A percentile compares a stretch with the other conserved stretches of the same genome.
These are phyloP conservation scores for Drosophila seguyi DNA, from an alignment of 1,140 invertebrate genomes.

Conservation along the genomic window DNA sequence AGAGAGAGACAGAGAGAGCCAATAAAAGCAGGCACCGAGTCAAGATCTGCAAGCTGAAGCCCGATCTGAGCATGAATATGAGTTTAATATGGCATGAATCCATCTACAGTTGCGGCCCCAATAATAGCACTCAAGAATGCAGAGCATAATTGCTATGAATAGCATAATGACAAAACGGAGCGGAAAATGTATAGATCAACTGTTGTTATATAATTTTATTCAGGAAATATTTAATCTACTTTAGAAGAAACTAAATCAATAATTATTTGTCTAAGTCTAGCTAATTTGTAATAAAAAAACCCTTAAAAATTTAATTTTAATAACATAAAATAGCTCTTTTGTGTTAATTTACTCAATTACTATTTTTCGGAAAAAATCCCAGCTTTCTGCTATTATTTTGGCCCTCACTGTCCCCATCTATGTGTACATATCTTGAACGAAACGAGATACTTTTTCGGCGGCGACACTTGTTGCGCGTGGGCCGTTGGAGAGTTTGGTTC, in stretches of 20 bases:
- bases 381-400: not conserved
- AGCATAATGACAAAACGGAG: not conserved
- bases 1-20: slow-evolving; percentile 11
- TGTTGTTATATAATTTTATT: not conserved
- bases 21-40: slow-evolving; percentile 31
- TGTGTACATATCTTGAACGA: slow-evolving; percentile 29
- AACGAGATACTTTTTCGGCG: slow-evolving; percentile 62
- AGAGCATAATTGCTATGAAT: not conserved
- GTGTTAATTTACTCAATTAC: not conserved
- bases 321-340: too few relatives aligned
- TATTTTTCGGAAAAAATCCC: not conserved
- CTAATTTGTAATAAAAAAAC: not conserved
- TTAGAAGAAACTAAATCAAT: not conserved
- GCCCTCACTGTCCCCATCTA: not conserved
- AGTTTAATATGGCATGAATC: slow-evolving; percentile 18
- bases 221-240: not conserved
- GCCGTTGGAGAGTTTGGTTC: slow-evolving; percentile 23
- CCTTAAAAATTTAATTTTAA: not conserved
- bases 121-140: slow-evolving; percentile 19
- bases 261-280: too few relatives aligned
- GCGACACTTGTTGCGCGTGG: slow-evolving; percentile 72
- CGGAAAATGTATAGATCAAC: not conserved
- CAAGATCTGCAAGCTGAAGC: slow-evolving; percentile 19
- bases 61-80: slow-evolving; percentile 36
- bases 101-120: slow-evolving; percentile 12